phyloP scores from a whole-genome alignment of 2,888 invertebrate species.

The Dicyrtomina minuta region DNA sequence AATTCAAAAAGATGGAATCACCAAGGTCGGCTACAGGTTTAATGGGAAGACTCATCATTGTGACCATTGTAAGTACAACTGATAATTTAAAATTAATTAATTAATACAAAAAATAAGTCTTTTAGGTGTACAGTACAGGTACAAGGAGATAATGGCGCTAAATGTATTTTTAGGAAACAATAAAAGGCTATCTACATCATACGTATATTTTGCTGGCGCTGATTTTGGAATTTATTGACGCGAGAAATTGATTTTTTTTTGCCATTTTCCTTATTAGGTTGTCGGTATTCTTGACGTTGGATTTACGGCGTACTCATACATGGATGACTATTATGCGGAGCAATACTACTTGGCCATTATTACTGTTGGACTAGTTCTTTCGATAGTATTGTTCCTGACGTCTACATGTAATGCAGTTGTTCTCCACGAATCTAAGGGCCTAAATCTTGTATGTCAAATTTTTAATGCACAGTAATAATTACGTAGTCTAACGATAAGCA shows the following conservation, averaged over 20 bases:
- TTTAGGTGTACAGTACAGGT: not conserved
- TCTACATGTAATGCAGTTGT: not conserved
- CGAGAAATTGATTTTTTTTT: too few species aligned
- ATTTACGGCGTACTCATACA: not conserved
- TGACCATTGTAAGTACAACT: conserved; percentile 10
- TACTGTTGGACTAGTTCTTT: conserved; percentile 3
- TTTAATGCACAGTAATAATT: too few species aligned
- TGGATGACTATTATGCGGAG: not conserved
- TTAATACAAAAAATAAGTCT: not conserved
- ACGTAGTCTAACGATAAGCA: too few species aligned
- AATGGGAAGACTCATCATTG: conserved; percentile 2
- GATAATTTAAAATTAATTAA: too few species aligned
- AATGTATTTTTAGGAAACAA: too few species aligned
- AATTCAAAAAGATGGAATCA: too few species aligned
- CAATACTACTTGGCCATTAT: conserved; percentile 17
- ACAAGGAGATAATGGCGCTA: too few species aligned
- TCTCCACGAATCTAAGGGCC: conserved; percentile 3
- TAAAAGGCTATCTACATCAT: too few species aligned
- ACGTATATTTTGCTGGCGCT: too few species aligned
- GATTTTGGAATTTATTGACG: too few species aligned
- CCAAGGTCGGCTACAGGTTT: too few species aligned
- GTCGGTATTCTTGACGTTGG: conserved; percentile 10
- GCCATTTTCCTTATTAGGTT: too few species aligned
- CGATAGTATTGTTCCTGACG: not conserved
- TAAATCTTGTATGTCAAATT: conserved; percentile 5